A percentile compares a stretch with the other conserved stretches of the same genome.
phyloP scores from a whole-genome alignment of 2,797 vertebrate genomes.

The Neomorphus geoffroyi region DNA sequence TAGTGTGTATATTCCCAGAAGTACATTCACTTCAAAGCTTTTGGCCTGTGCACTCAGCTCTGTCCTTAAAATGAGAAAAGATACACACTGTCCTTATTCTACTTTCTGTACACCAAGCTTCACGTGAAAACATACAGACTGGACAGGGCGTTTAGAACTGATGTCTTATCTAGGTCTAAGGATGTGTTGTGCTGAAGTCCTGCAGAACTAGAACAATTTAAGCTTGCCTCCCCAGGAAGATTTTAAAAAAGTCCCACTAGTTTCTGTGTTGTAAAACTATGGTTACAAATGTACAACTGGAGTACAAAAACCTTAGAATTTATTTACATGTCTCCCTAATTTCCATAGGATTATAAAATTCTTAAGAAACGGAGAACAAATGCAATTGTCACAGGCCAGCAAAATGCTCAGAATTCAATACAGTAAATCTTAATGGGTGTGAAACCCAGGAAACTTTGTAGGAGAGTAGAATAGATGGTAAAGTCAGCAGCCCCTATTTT shows the following conservation, averaged over 20 bases:
- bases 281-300: background rate
- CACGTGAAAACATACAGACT: background rate
- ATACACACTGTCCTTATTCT: background rate
- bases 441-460: background rate
- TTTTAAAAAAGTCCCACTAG: background rate
- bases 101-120: background rate
- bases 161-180: background rate
- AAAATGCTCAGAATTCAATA: background rate
- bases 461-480: background rate
- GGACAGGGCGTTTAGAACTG: background rate
- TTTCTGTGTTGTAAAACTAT: background rate
- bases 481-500: background rate
- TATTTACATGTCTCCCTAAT: background rate
- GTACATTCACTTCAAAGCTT: background rate
- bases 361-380: background rate
- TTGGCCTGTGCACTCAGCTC: background rate
- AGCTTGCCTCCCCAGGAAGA: background rate
- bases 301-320: background rate
- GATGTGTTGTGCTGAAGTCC: background rate
- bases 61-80: background rate
- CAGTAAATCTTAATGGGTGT: background rate
- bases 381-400: background rate
- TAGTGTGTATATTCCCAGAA: background rate
- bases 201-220: background rate
- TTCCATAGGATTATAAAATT: background rate